Conservation (phyloP, 1,140 invertebrate genomes). For the Dolichoris vasculosae region DNA sequence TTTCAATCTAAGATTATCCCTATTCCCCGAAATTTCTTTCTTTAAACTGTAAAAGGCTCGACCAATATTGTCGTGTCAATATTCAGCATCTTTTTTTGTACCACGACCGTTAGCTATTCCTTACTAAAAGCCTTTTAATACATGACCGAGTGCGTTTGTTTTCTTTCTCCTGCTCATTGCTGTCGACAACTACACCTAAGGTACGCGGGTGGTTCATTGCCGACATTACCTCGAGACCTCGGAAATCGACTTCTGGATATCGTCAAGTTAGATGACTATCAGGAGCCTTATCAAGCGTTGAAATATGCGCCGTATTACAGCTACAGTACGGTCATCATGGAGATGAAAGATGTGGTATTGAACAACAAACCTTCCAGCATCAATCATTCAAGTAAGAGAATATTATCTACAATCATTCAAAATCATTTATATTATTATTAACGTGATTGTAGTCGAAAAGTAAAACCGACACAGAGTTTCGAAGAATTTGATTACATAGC, state of each 20-base stretch:
- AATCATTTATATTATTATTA: no score
- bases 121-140: constrained; percentile 32
- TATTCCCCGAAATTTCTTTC: background rate
- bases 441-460: no score
- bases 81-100: background rate
- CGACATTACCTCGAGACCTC: constrained; percentile 71
- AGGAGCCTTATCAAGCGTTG: constrained; percentile 85
- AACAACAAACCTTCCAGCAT: constrained; percentile 76
- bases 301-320: constrained; percentile 86
- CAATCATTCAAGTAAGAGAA: constrained; percentile 70
- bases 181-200: constrained; percentile 54
- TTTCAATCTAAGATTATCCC: background rate
- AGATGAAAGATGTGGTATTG: constrained; percentile 82
- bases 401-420: constrained; percentile 31
- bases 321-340: constrained; percentile 85
- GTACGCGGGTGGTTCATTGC: constrained; percentile 75
- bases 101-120: background rate
- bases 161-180: constrained; percentile 20
- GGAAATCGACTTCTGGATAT: constrained; percentile 72
- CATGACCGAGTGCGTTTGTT: constrained; percentile 35
- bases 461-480: no score
- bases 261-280: constrained; percentile 84
- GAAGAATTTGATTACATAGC: no score
- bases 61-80: constrained; percentile 54
- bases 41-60: constrained; percentile 16